Evolutionary conservation across 2,113 vertebrate genomes (phyloP).

Genomic region (Chloropsis hardwickii): DNA sequence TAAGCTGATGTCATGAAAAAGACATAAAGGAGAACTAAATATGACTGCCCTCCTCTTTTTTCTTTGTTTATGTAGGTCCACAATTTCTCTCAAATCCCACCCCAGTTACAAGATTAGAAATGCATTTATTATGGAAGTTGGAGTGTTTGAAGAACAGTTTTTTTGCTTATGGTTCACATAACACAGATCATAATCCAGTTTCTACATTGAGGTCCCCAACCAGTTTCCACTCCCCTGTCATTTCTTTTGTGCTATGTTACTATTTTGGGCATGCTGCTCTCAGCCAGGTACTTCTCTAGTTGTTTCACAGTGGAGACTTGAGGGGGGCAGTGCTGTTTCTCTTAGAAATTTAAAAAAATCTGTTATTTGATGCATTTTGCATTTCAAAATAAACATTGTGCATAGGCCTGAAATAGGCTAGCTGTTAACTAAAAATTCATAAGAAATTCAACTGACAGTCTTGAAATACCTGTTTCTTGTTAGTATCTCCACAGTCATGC

Average conservation of each 20-base stretch:
- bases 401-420: background rate
- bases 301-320: background rate
- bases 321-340: background rate
- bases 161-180: background rate
- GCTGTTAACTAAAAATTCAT: background rate
- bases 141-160: background rate
- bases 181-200: background rate
- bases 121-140: background rate
- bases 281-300: background rate
- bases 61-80: background rate
- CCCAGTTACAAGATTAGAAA: background rate
- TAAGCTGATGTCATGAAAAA: background rate
- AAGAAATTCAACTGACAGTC: background rate
- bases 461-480: background rate
- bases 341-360: background rate
- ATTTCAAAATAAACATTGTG: background rate
- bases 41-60: background rate
- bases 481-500: background rate
- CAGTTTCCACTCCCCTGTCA: background rate
- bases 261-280: background rate
- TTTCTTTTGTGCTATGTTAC: background rate
- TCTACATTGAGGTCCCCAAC: background rate
- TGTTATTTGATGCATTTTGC: background rate
- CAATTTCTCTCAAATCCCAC: background rate
- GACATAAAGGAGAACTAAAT: background rate